Evolutionary conservation across 2,888 invertebrate genomes (phyloP).

Genomic region (Drosophila subquinaria): DNA sequence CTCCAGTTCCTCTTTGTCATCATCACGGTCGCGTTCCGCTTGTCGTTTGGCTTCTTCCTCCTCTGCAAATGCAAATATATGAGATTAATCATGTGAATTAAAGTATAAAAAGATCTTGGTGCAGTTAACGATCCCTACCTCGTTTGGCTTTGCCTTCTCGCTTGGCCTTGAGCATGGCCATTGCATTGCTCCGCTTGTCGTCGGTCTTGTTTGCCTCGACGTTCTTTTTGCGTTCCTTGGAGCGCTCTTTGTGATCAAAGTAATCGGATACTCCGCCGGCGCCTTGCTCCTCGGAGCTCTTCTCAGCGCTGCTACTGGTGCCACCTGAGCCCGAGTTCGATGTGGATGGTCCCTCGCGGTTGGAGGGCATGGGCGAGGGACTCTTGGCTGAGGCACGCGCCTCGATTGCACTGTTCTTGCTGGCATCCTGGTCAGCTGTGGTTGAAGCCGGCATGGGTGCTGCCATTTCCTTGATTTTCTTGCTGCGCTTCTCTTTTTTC

Average conservation of each 20-base stretch:
- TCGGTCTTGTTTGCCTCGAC: slow-evolving; percentile 94
- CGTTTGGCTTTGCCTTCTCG: slow-evolving; percentile 95
- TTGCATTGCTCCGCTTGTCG: slow-evolving; percentile 96
- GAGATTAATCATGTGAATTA: too few species aligned
- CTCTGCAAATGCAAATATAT: slow-evolving; percentile 81
- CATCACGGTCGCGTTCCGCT: slow-evolving; percentile 87
- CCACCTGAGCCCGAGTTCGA: slow-evolving; percentile 54
- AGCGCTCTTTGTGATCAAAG: slow-evolving; percentile 90
- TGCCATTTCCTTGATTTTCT: slow-evolving; percentile 44
- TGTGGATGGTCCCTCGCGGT: slow-evolving; percentile 54
- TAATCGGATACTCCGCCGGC: slow-evolving; percentile 75
- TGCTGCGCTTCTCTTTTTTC: slow-evolving; percentile 65
- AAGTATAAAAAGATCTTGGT: not conserved
- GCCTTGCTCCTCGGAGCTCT: slow-evolving; percentile 64
- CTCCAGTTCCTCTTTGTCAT: slow-evolving; percentile 87
- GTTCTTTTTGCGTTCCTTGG: slow-evolving; percentile 95
- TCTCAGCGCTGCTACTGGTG: slow-evolving; percentile 51
- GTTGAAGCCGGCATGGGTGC: slow-evolving; percentile 31
- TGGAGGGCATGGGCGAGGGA: slow-evolving; percentile 53
- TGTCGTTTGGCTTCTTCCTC: slow-evolving; percentile 88
- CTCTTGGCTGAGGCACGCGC: slow-evolving; percentile 51
- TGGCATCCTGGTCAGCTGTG: slow-evolving; percentile 37
- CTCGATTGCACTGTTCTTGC: slow-evolving; percentile 35
- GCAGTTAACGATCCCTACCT: slow-evolving; percentile 83
- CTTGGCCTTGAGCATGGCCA: slow-evolving; percentile 95